phyloP scores from a whole-genome alignment of 1,140 invertebrate species.

The Drosophila aff. region DNA sequence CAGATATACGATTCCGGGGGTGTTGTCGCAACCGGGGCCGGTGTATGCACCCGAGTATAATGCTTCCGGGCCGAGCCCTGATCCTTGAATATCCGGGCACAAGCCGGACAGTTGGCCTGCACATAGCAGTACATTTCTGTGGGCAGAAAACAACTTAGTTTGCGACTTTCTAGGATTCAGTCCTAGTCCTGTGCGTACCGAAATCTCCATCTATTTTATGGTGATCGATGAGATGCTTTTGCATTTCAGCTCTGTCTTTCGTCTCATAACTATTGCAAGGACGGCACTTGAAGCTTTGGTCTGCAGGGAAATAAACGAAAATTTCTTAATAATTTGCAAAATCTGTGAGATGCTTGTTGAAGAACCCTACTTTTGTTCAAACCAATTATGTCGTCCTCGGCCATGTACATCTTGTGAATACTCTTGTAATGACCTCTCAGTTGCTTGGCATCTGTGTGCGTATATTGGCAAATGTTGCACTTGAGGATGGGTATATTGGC shows the following conservation, averaged over 20 bases:
- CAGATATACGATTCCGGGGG: slow-evolving; percentile 48
- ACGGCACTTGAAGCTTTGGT: slow-evolving; percentile 74
- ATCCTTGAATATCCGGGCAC: slow-evolving; percentile 71
- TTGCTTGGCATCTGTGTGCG: slow-evolving; percentile 62
- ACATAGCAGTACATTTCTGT: slow-evolving; percentile 76
- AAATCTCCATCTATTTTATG: slow-evolving; percentile 75
- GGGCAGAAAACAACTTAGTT: neutral
- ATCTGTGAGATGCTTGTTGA: neutral
- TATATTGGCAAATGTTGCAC: slow-evolving; percentile 70
- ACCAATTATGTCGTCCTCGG: slow-evolving; percentile 71
- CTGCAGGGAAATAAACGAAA: slow-evolving; percentile 2
- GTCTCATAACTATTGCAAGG: slow-evolving; percentile 69
- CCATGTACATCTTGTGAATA: slow-evolving; percentile 59
- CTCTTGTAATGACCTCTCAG: slow-evolving; percentile 65
- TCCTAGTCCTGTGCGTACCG: slow-evolving; percentile 23
- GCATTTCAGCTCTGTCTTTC: slow-evolving; percentile 59
- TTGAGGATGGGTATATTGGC: slow-evolving; percentile 59
- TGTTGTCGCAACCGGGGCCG: slow-evolving; percentile 26
- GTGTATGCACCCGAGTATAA: slow-evolving; percentile 69
- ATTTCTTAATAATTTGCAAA: neutral
- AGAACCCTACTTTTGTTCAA: slow-evolving; percentile 60
- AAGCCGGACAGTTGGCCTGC: slow-evolving; percentile 72
- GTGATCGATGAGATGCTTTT: slow-evolving; percentile 67
- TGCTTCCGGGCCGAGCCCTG: slow-evolving; percentile 67
- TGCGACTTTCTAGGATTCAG: too few relatives aligned